A percentile compares a stretch with the other conserved stretches of the same genome.
Evolutionary conservation across 2,113 vertebrate genomes (phyloP).

Genomic region (Nestor notabilis): DNA sequence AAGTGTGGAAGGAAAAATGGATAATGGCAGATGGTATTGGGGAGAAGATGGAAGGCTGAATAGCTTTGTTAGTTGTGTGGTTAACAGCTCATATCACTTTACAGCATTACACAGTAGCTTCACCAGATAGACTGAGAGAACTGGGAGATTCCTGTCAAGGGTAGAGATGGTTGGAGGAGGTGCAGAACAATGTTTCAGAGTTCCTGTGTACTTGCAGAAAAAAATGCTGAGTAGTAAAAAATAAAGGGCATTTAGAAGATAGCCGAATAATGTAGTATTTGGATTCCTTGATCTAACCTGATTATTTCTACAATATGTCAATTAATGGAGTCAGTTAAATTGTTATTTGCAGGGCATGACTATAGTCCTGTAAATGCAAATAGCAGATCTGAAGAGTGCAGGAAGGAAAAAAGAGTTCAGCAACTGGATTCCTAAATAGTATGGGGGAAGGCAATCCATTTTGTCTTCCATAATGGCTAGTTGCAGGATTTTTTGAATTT

Average conservation of each 20-base stretch:
- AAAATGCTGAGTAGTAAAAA: not conserved
- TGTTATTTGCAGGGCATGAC: not conserved
- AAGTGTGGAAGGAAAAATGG: not conserved
- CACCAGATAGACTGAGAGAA: not conserved
- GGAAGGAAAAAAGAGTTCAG: not conserved
- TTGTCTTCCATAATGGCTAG: not conserved
- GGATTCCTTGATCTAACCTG: not conserved
- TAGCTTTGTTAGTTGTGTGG: not conserved
- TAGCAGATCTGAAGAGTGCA: not conserved
- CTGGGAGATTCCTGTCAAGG: rapidly evolving
- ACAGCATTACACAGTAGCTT: not conserved
- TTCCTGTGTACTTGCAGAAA: not conserved
- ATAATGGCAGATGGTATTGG: not conserved
- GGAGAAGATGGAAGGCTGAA: not conserved
- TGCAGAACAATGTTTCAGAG: not conserved
- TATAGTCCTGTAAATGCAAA: not conserved
- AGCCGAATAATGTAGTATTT: not conserved
- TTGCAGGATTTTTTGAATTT: not conserved
- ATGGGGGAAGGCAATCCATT: not conserved
- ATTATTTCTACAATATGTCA: not conserved
- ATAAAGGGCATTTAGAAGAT: not conserved
- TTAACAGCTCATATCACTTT: constrained; percentile 3
- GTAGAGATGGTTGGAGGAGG: not conserved
- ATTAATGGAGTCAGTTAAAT: not conserved
- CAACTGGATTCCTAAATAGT: not conserved